Conservation (phyloP, 1,140 invertebrate species). For the Lycorma delicatula region DNA sequence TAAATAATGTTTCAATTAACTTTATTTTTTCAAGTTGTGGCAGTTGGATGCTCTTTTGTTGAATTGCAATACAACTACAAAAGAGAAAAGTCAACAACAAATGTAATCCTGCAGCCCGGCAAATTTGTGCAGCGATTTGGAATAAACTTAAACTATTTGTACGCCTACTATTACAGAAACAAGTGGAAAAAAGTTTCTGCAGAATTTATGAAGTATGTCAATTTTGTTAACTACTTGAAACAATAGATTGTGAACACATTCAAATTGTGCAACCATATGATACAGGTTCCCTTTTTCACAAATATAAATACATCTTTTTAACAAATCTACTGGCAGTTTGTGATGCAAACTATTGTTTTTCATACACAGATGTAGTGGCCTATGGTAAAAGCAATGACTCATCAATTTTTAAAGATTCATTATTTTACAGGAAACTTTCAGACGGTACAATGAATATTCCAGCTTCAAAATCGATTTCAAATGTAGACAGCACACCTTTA, state of each 20-base stretch:
- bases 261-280: conserved; percentile 35
- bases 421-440: conserved; percentile 26
- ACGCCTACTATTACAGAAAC: conserved; percentile 18
- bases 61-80: conserved; percentile 22
- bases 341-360: conserved; percentile 38
- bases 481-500: conserved; percentile 21
- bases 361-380: conserved; percentile 35
- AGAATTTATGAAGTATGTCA: conserved; percentile 28
- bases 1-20: background rate
- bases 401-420: conserved; percentile 32
- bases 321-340: conserved; percentile 38
- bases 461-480: conserved; percentile 22
- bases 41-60: conserved; percentile 13
- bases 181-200: conserved; percentile 31
- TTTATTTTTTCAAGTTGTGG: conserved; percentile 13
- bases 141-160: background rate
- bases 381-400: conserved; percentile 36
- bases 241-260: conserved; percentile 37
- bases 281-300: conserved; percentile 35
- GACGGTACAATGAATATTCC: conserved; percentile 28
- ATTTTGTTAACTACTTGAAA: conserved; percentile 36
- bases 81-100: conserved; percentile 16
- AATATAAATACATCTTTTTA: conserved; percentile 38
- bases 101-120: background rate
- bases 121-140: conserved; percentile 13